These are phyloP conservation scores for Scolanthus callimorphus DNA, from an alignment of 92 coral and sea anemone genomes.

Conservation along the genomic window DNA sequence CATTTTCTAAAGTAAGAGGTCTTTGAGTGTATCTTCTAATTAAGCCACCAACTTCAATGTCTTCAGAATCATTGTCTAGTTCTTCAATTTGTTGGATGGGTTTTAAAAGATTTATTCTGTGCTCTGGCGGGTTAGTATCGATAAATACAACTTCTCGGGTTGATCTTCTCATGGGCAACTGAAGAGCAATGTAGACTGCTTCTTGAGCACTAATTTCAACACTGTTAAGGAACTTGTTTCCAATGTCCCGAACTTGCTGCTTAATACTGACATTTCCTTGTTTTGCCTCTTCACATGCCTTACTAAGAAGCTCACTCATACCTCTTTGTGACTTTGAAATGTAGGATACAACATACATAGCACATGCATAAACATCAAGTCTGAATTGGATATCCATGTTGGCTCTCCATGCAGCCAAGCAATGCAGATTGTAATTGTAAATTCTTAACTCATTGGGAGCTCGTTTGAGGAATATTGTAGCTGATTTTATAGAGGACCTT, in stretches of 20 bases:
- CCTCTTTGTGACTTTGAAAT: not conserved
- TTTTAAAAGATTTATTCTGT: too few relatives aligned
- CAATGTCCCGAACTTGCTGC: slow-evolving; percentile 40
- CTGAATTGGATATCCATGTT: too few relatives aligned
- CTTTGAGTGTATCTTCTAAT: slow-evolving; percentile 24
- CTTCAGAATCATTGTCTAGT: slow-evolving; percentile 33
- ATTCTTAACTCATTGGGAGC: slow-evolving; percentile 51
- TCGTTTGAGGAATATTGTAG: slow-evolving; percentile 50
- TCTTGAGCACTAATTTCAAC: slow-evolving; percentile 48
- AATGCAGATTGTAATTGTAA: slow-evolving; percentile 34
- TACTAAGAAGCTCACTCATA: not conserved
- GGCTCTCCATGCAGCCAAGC: slow-evolving; percentile 62
- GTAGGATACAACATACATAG: not conserved
- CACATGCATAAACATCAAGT: too few relatives aligned
- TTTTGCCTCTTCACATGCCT: not conserved
- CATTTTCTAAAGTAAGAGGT: slow-evolving; percentile 14
- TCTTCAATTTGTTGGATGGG: slow-evolving; percentile 21
- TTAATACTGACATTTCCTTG: not conserved
- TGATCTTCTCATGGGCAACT: slow-evolving; percentile 42
- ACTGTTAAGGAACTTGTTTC: slow-evolving; percentile 32
- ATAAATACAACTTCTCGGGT: slow-evolving; percentile 35
- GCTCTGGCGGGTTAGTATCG: slow-evolving; percentile 26
- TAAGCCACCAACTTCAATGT: slow-evolving; percentile 34
- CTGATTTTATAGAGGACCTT: slow-evolving; percentile 35
- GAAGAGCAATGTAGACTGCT: slow-evolving; percentile 45